Base-by-base conservation (phyloP, 2,797 vertebrate genomes). In the Decapterus maruadsi region DNA sequence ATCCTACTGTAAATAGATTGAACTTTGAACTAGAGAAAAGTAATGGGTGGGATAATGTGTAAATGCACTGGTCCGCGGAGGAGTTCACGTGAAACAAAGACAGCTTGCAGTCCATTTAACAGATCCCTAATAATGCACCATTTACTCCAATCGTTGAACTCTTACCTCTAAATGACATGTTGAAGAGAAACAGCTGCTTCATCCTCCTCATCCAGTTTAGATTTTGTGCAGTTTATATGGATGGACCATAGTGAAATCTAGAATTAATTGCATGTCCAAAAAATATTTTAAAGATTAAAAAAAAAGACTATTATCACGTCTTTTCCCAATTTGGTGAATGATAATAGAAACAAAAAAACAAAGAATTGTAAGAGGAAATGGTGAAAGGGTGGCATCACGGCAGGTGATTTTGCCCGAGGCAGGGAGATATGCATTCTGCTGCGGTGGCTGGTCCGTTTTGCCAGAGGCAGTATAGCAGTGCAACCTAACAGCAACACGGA, bases 31-130 rank as follows among this genome's bases (percentile, higher is more conserved):
- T 53, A 42, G 1, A 42, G 12, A 20, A 36, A 63, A 48, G 29
- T 68, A 78, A 84, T 82, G 72, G 38, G 6, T 61, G 19, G 20
- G 56, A 68, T 83, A 69, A 87, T 69, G 51, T 34, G 17, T 69
- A 22, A 48, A 86, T 72, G 70, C 42, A 68, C n/a, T 68, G 13
- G 20, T 14, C 71, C 55, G 42, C 17, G 36, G 34, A 72, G 17
- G 48, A 42, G 31, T 53, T 22, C 2, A 60, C 20, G 56, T 58
- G 59, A 67, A 63, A 51, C 36, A 56, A 53, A 61, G 2, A 56
- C 38, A 38, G 4, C 22, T 42, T 75, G n/a, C 20, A 43, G 17
- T 61, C 58, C 29, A 68, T 66, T 78, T 36, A 57, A 77, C 40
- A 71, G 36, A 84, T 43, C 58, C 56, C 16, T 51, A 50, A 40